These are phyloP conservation scores for Diadema setosum DNA, from an alignment of 35 echinoderm and acorn worm species.

Conservation along the genomic window DNA sequence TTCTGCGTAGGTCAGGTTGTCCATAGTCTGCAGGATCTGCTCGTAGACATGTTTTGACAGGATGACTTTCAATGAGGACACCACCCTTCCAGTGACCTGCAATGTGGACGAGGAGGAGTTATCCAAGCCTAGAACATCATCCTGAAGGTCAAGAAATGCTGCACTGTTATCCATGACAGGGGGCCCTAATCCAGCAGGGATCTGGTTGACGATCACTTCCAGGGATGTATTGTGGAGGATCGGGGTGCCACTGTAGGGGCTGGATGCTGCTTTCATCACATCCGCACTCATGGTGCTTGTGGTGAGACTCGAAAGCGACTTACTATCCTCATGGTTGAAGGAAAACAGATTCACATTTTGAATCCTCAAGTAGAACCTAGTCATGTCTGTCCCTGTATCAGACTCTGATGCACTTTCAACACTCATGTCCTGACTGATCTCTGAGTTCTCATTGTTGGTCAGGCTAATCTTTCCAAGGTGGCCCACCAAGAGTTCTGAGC, in stretches of 20 bases:
- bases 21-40: constrained; percentile 86
- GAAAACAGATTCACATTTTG: constrained; percentile 90
- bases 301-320: constrained; percentile 7
- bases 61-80: constrained; percentile 76
- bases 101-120: constrained; percentile 17
- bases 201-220: constrained; percentile 68
- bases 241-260: constrained; percentile 65
- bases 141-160: constrained; percentile 3
- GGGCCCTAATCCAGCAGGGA: constrained; percentile 1
- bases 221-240: constrained; percentile 88
- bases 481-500: constrained; percentile 83
- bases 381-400: neutral
- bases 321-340: constrained; percentile 77
- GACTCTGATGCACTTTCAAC: neutral
- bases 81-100: constrained; percentile 73
- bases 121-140: neutral
- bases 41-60: constrained; percentile 94
- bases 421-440: constrained; percentile 1
- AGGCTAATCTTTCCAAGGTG: constrained; percentile 88
- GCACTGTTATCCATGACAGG: constrained; percentile 37
- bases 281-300: neutral
- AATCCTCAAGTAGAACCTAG: constrained; percentile 56
- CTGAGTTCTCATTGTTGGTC: constrained; percentile 34
- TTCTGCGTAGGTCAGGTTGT: constrained; percentile 84
- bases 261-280: neutral